Evolutionary conservation across 2,888 invertebrate species (phyloP).

Genomic region (Tiliacea citrago): DNA sequence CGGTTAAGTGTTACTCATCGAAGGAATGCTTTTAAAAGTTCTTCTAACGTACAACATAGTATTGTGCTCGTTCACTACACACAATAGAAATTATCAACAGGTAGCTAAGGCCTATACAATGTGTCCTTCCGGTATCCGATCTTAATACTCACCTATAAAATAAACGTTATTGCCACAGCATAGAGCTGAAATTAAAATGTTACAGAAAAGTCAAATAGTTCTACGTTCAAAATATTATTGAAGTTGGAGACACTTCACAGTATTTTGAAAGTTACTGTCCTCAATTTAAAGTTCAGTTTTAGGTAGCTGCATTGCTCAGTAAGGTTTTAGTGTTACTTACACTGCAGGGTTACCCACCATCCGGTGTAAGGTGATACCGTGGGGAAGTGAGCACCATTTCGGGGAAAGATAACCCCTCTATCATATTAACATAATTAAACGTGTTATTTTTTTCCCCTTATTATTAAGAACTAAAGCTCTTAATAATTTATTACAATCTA

Average conservation of each 20-base stretch:
- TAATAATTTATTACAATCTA: too few species aligned
- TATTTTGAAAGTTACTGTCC: conserved; percentile 61
- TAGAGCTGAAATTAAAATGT: conserved; percentile 64
- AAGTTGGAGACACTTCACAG: conserved; percentile 55
- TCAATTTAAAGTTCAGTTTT: conserved; percentile 63
- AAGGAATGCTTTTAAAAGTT: conserved; percentile 84
- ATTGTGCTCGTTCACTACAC: conserved; percentile 82
- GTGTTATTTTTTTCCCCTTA: not conserved
- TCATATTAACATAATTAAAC: conserved; percentile 69
- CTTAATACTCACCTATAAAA: conserved; percentile 56
- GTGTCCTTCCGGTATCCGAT: conserved; percentile 87
- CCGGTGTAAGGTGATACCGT: conserved; percentile 88
- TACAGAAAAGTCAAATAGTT: conserved; percentile 59
- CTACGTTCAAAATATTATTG: conserved; percentile 63
- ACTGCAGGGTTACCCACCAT: conserved; percentile 84
- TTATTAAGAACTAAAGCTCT: too few species aligned
- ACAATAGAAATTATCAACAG: conserved; percentile 89
- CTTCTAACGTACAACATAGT: conserved; percentile 73
- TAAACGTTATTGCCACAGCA: conserved; percentile 53
- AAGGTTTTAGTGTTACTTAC: conserved; percentile 71
- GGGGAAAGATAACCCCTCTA: conserved; percentile 73
- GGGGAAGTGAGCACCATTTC: conserved; percentile 83
- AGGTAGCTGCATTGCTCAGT: conserved; percentile 34
- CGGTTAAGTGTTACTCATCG: conserved; percentile 75
- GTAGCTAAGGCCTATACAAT: conserved; percentile 86